Base-by-base conservation (phyloP, 2,888 invertebrate genomes). In the Temnothorax unifasciatus region DNA sequence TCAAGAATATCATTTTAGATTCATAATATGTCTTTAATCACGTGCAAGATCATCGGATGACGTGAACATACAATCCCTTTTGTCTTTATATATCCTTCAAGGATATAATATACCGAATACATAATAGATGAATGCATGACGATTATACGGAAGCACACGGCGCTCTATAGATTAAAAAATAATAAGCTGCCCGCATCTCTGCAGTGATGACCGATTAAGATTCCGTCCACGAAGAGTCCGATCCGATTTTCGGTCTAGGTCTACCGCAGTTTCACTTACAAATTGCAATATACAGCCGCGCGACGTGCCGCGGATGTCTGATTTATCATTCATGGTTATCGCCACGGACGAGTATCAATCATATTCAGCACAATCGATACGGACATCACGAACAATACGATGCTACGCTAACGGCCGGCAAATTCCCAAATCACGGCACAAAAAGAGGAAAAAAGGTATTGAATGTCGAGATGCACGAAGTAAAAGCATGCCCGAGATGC, bases 271-370 rank as follows among this genome's bases (percentile, higher is more conserved):
- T 59, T 59, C 79, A 79, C 69, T 79, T 79, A 79, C 38, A 34
- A 52, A 79, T 79, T 59, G 47, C 69, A 79, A 69, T 79, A 69
- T 59, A 18, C 47, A 69, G 15, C 11, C 13, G 21, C 6, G 21
- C 68, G 34, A 79, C 69, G 71, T 69, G 79, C 34, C 47, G 34
- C 44, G 69, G 44, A 38, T 79, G 41, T 54, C 18, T 59, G 69
- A 81, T 81, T 54, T 59, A 71, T 61, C 71, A 50, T 41, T 41
- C 47, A 15, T 21, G n/a, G 66, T 68, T 79, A 69, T 79, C 71
- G 0, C 11, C 2, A 6, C 44, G 47, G 29, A 44, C 34, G 47
- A 69, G 79, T 69, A 79, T 69, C 71, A 61, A 61, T 81, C 79
- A 81, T 59, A 69, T 41, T 25, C 3, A 13, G 29, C 6, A 47